phyloP scores from a whole-genome alignment of 2,797 vertebrate genomes.

The Dicrostonyx torquatus region DNA sequence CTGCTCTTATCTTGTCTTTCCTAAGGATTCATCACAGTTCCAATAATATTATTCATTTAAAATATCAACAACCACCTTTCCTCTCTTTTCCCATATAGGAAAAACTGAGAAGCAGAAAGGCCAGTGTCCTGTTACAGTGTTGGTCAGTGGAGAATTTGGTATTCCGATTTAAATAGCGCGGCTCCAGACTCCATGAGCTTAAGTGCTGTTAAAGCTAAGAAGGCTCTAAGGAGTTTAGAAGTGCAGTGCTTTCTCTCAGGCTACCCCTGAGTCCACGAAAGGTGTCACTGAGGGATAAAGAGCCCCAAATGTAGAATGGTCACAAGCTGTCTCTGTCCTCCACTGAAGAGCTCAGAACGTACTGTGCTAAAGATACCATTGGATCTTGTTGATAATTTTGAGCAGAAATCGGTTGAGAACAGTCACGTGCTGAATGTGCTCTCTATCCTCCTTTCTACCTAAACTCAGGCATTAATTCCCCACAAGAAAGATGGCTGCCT shows the following conservation, averaged over 20 bases:
- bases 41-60: not conserved
- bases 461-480: not conserved
- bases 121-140: not conserved
- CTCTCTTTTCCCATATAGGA: not conserved
- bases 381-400: slow-evolving; percentile 3
- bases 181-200: not conserved
- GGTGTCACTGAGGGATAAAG: not conserved
- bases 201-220: not conserved
- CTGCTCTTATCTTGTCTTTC: not conserved
- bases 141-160: not conserved
- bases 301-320: not conserved
- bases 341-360: not conserved
- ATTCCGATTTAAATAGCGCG: not conserved
- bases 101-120: not conserved
- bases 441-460: not conserved
- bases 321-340: not conserved
- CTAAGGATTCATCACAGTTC: not conserved
- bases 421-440: not conserved
- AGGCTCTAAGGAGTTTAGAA: not conserved
- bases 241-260: not conserved
- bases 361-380: not conserved
- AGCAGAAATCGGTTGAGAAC: slow-evolving; percentile 31
- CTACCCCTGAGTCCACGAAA: not conserved
- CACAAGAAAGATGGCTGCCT: not conserved
- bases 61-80: not conserved